Percentiles rank a stretch among this genome's conserved stretches.
Conservation (phyloP, 2,888 invertebrate genomes). For the Empis livida region DNA sequence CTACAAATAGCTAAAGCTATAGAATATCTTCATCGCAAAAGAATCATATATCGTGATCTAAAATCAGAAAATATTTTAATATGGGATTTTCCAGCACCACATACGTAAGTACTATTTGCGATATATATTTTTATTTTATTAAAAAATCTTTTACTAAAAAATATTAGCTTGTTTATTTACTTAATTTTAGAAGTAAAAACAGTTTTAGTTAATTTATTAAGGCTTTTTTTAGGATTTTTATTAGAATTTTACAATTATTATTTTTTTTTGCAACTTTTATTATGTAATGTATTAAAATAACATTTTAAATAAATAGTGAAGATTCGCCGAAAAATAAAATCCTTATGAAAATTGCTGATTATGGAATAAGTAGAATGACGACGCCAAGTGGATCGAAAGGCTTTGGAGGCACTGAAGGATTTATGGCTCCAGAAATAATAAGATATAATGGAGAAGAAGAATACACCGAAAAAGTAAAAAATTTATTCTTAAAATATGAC, state of each 20-base stretch:
- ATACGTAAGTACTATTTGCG: conserved; percentile 22
- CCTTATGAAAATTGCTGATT: conserved; percentile 92
- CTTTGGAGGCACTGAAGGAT: conserved; percentile 97
- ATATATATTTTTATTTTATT: not conserved
- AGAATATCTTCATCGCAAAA: conserved; percentile 85
- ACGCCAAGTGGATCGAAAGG: conserved; percentile 89
- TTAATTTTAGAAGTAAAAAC: no score
- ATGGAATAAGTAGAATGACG: conserved; percentile 82
- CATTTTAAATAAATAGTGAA: conserved; percentile 26
- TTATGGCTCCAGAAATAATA: conserved; percentile 99
- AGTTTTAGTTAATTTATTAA: no score
- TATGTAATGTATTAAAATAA: not conserved
- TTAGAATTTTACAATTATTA: no score
- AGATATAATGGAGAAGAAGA: conserved; percentile 97
- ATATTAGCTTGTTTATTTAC: no score
- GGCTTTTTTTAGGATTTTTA: no score
- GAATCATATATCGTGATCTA: conserved; percentile 67
- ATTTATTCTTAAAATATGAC: no score
- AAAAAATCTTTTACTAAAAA: no score
- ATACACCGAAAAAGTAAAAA: conserved; percentile 82
- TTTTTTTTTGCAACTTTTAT: not conserved
- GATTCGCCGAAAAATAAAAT: conserved; percentile 54
- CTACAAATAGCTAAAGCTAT: conserved; percentile 88
- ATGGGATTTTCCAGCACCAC: conserved; percentile 85
- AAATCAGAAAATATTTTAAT: conserved; percentile 97